Evolutionary conservation across 1,140 invertebrate genomes (phyloP), one percentile per base, ranked within the genome.

Genomic region (Dendrolimus kikuchii): DNA sequence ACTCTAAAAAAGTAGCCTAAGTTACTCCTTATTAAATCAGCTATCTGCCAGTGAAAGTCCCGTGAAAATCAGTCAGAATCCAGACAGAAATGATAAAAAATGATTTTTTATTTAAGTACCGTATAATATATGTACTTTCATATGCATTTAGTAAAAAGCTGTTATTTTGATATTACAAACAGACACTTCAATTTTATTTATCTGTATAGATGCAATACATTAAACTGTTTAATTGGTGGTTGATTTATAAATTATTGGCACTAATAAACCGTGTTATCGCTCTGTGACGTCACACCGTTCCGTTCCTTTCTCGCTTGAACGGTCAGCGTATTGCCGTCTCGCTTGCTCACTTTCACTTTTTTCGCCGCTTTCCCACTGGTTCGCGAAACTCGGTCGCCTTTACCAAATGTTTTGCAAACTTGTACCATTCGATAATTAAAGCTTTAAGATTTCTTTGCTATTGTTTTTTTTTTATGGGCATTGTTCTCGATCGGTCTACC

Each of bases 301-400:
- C 55, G 64, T 71, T 68, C 61, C 67, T 67, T 52, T 69, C 60
- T 57, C 45, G 40, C 53, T 49, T 56, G 54, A 38, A 23, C 37
- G 46, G 45, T 47, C 46, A 48, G 51, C 49, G 46, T 62, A 40
- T 49, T 54, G 55, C 54, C 61, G 59, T 81, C 74, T 64, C 69
- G 50, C 59, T 81, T 60, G 59, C 59, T 40, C 68, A 70, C 77
- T 81, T 81, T 81, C 77, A 78, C 77, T 78, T 81, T 80, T 65
- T 71, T 61, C 51, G 68, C 72, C 64, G 71, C 75, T 81, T 81
- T 81, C 77, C 69, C 72, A 77, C 77, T 73, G 67, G 62, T 48
- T 46, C 60, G 66, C 66, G 74, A 76, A 81, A 77, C 75, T 71
- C 66, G 68, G 66, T 56, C 62, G 67, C 50, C 59, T 66, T 64